These are phyloP conservation scores for Centruroides sculpturatus DNA, from an alignment of 1,140 invertebrate genomes.

Conservation along the genomic window DNA sequence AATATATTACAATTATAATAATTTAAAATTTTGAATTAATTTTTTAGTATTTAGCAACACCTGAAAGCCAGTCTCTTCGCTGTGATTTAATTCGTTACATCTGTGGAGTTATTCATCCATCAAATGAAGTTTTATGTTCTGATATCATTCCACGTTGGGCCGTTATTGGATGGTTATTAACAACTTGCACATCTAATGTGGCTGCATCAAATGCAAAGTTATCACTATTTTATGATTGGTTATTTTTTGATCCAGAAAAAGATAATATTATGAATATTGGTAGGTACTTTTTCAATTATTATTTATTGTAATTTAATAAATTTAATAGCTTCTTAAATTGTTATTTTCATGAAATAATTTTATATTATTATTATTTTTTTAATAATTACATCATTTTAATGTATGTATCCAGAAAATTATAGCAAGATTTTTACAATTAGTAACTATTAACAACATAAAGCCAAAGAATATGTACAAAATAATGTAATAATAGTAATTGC, in stretches of 20 bases:
- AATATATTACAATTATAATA: too few species aligned
- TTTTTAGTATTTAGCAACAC: conserved; percentile 82
- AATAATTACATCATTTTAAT: too few species aligned
- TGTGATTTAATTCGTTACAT: conserved; percentile 96
- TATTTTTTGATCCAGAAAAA: conserved; percentile 86
- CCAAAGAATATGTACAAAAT: too few species aligned
- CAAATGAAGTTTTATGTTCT: conserved; percentile 92
- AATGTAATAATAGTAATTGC: too few species aligned
- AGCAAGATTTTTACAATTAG: too few species aligned
- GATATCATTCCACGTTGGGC: conserved; percentile 97
- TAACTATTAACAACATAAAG: too few species aligned
- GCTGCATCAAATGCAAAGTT: conserved; percentile 90
- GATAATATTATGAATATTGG: conserved; percentile 98
- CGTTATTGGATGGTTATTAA: conserved; percentile 93
- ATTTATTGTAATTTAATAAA: background rate
- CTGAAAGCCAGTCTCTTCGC: conserved; percentile 80
- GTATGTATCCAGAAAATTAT: too few species aligned
- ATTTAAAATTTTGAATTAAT: background rate
- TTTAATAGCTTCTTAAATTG: too few species aligned
- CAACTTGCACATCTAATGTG: conserved; percentile 85
- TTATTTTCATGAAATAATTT: too few species aligned
- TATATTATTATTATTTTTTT: too few species aligned
- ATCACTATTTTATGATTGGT: conserved; percentile 94
- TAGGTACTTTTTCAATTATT: conserved; percentile 17
- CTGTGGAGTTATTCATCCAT: conserved; percentile 93